Evolutionary conservation across 2,113 vertebrate genomes (phyloP).

Genomic region (Elephantulus edwardii): DNA sequence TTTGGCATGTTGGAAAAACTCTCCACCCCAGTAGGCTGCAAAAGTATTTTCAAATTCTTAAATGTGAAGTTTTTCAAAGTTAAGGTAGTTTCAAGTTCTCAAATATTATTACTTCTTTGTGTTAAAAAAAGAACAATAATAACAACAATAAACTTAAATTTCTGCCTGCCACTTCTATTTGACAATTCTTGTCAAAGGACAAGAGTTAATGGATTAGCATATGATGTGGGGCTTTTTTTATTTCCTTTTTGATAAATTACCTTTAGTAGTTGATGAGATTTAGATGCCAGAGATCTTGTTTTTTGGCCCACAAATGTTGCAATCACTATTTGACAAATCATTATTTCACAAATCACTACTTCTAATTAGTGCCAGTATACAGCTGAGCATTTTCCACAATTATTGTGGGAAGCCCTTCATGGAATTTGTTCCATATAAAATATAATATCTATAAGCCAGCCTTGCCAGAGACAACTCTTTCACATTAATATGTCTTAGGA

Average conservation of each 20-base stretch:
- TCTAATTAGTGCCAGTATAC: slow-evolving; percentile 21
- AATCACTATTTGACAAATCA: no score
- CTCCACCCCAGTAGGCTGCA: background rate
- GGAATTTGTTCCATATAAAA: background rate
- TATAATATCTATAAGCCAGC: background rate
- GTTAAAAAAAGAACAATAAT: background rate
- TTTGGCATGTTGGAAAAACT: slow-evolving; percentile 35
- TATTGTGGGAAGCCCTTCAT: background rate
- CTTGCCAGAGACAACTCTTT: background rate
- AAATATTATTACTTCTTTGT: background rate
- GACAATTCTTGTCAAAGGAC: no score
- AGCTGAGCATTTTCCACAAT: background rate
- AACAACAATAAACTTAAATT: background rate
- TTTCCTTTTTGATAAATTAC: background rate
- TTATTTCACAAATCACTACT: slow-evolving; percentile 60
- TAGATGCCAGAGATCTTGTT: slow-evolving; percentile 18
- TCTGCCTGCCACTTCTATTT: background rate
- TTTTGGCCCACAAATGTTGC: slow-evolving; percentile 36
- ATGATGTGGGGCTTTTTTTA: background rate
- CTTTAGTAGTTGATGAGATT: slow-evolving; percentile 32
- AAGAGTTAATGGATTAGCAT: background rate
- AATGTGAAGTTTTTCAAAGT: background rate
- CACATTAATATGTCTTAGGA: background rate
- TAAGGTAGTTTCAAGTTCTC: no score
- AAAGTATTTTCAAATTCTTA: background rate